Percentiles rank a stretch among this genome's conserved stretches.
phyloP scores from a whole-genome alignment of 2,888 invertebrate species.

The Lasioglossum calceatum region DNA sequence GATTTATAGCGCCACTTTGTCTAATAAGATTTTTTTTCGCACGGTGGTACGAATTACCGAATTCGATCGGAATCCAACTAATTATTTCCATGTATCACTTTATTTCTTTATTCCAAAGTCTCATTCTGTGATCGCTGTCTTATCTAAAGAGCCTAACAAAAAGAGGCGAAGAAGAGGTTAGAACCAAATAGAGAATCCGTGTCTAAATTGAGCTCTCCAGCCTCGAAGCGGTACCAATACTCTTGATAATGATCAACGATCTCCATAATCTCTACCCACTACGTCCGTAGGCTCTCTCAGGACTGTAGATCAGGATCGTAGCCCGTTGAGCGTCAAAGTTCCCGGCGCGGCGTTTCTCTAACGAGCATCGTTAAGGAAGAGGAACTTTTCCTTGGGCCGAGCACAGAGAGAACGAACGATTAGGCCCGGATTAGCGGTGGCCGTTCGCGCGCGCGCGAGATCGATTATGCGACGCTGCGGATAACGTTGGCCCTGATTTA shows the following conservation, averaged over 20 bases:
- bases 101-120: not conserved
- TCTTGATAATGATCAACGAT: not conserved
- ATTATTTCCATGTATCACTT: not conserved
- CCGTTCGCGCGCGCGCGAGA: conserved; percentile 69
- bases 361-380: conserved; percentile 46
- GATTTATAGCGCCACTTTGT: conserved; percentile 15
- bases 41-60: not conserved
- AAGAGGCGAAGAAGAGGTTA: not conserved
- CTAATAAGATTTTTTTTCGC: not conserved
- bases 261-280: not conserved
- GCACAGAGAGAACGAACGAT: conserved; percentile 63
- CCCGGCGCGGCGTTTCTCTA: conserved; percentile 24
- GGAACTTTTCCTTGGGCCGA: conserved; percentile 59
- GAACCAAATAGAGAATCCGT: not conserved
- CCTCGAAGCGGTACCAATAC: not conserved
- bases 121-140: not conserved
- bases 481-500: conserved; percentile 84
- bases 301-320: not conserved
- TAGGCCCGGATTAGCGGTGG: conserved; percentile 69
- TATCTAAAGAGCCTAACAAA: not conserved
- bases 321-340: conserved; percentile 4
- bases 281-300: not conserved
- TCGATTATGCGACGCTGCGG: conserved; percentile 83
- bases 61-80: not conserved
- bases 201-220: not conserved